Evolutionary conservation across 2,113 vertebrate genomes (phyloP).

Genomic region (Orycteropus afer): DNA sequence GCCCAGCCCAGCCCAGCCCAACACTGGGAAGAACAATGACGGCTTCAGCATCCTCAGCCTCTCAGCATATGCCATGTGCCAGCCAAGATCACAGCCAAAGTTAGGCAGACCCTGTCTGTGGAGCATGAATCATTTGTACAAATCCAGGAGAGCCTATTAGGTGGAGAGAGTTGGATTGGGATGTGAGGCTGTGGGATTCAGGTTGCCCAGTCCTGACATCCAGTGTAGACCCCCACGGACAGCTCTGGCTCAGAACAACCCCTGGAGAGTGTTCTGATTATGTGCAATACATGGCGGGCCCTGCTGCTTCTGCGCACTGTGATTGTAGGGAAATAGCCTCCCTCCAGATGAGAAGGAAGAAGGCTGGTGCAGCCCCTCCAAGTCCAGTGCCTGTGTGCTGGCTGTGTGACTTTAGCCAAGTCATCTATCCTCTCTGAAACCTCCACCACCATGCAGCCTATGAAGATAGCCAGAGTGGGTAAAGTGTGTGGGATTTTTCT

Average conservation of each 20-base stretch:
- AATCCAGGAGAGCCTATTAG: fast-evolving
- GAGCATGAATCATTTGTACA: fast-evolving
- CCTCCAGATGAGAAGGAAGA: fast-evolving
- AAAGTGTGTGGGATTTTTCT: background rate
- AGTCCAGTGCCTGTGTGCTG: fast-evolving
- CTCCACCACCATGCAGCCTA: background rate
- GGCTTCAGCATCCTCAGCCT: fast-evolving
- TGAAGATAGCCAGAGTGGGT: fast-evolving
- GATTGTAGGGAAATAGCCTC: background rate
- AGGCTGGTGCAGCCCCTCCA: fast-evolving
- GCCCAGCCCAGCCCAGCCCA: background rate
- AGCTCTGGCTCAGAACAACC: fast-evolving
- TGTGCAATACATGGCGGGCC: no score
- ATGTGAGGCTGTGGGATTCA: background rate
- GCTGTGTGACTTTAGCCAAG: background rate
- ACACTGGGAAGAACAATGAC: background rate
- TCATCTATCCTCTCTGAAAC: background rate
- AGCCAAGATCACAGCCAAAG: background rate
- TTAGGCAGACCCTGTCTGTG: background rate
- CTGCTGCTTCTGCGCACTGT: fast-evolving
- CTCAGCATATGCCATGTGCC: fast-evolving
- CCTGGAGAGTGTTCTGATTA: background rate
- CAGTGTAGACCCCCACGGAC: background rate
- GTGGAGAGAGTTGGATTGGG: background rate
- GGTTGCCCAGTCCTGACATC: fast-evolving